phyloP scores from a whole-genome alignment of 2,113 vertebrate genomes.

The Empidonax alnorum region DNA sequence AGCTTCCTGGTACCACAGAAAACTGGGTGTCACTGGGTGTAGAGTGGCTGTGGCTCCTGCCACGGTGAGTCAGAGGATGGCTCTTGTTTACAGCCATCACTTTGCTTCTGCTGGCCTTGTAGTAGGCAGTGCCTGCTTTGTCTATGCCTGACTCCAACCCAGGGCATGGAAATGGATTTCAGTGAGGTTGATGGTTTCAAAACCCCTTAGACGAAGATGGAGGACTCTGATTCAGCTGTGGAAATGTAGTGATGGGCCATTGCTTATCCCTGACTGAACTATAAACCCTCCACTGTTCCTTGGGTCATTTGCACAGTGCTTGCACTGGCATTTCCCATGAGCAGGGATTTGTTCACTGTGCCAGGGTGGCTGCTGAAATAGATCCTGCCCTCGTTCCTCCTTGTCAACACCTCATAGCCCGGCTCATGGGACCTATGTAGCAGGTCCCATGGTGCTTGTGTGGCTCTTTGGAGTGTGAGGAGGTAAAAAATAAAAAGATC shows the following conservation, averaged over 20 bases:
- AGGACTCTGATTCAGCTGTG: not conserved
- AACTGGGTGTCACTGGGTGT: not conserved
- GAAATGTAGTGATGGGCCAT: not conserved
- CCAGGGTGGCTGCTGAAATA: not conserved
- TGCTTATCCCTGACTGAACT: not conserved
- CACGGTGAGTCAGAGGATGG: not conserved
- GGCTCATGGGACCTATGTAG: not conserved
- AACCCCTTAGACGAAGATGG: accelerated
- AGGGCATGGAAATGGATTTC: not conserved
- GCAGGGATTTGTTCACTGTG: not conserved
- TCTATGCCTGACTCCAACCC: accelerated
- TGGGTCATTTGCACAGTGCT: accelerated
- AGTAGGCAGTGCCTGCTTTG: not conserved
- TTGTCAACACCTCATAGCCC: not conserved
- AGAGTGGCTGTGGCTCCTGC: not conserved
- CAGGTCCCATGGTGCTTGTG: accelerated
- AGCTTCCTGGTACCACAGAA: not conserved
- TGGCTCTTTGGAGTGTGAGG: not conserved
- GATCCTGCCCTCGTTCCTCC: accelerated
- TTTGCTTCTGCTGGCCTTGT: accelerated
- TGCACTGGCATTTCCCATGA: accelerated
- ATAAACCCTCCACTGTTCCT: not conserved
- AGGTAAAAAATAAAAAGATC: accelerated
- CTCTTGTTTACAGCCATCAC: not conserved
- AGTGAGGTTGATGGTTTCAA: not conserved